Evolutionary conservation across 2,113 vertebrate genomes (phyloP), one percentile per base, ranked within the genome.

Genomic region (Phocoena phocoena): DNA sequence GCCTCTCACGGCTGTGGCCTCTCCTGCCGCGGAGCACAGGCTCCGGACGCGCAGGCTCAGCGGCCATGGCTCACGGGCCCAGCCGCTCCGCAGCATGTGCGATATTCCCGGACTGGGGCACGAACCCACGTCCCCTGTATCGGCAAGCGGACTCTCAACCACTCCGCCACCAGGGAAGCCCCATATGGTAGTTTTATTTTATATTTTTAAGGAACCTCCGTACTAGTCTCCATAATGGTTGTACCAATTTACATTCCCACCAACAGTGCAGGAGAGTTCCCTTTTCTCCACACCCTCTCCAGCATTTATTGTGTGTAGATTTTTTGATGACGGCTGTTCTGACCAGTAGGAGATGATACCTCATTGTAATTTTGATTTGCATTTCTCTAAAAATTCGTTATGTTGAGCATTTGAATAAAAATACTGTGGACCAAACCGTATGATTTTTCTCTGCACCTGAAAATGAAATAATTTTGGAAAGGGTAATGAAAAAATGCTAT

Each of bases 401-500:
- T 77, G 18, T 20, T n/a, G 18, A 26, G 85, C 85, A 82, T 86
- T 65, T 33, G 47, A 88, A 73, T 26, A 71, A 80, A 31, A 47
- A 44, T 18, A 15, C 47, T 87, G 50, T 71, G 50, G 21, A 20
- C 0, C 33, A 79, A 82, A 21, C 18, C 4, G 63, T 47, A 9
- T 81, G 44, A 62, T 68, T 91, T 89, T n/a, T 1, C 23, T n/a
- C 20, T 36, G 5, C 18, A 67, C 28, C 17, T 55, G n/a, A 41
- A 83, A 84, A n/a, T 92, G 38, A 67, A 87, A 74, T 74, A 28
- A 7, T 21, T 74, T 96, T 84, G 23, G 47, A 90, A 76, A 93
- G 44, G 53, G 21, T 58, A 90, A 1, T 91, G 55, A 96, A 83
- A 96, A 97, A 74, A 73, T 68, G 85, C 4, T 33, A 23, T 67